phyloP scores from a whole-genome alignment of 2,113 vertebrate genomes.

The Carettochelys insculpta region DNA sequence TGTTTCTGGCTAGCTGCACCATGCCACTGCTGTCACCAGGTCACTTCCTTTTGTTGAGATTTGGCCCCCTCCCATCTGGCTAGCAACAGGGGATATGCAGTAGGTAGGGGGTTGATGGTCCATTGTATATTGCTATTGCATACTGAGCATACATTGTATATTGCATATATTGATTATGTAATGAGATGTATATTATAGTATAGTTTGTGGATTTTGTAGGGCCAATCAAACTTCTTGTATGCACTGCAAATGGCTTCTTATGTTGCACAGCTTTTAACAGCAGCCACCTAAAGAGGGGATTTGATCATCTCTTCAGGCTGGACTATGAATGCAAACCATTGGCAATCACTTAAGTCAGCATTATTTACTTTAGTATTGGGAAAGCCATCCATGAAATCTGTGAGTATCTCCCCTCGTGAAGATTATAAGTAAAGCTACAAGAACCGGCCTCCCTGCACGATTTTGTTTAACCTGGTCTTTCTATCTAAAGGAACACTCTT shows the following conservation, averaged over 20 bases:
- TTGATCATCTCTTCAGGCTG: background rate
- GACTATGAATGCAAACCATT: background rate
- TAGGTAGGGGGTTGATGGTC: background rate
- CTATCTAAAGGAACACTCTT: accelerated
- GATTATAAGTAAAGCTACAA: background rate
- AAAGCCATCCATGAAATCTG: background rate
- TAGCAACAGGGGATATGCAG: background rate
- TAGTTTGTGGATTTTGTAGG: background rate
- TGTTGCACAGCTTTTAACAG: background rate
- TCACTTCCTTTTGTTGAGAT: background rate
- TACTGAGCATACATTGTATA: too few relatives aligned
- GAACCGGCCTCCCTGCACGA: background rate
- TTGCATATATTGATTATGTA: too few relatives aligned
- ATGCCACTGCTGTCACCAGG: background rate
- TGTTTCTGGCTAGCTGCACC: too few relatives aligned
- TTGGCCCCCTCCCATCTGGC: background rate
- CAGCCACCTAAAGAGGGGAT: background rate
- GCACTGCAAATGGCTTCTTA: accelerated
- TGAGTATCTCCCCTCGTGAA: background rate
- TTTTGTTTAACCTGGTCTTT: background rate
- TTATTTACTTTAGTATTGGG: background rate
- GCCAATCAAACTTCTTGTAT: accelerated
- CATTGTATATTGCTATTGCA: too few relatives aligned
- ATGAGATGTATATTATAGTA: too few relatives aligned
- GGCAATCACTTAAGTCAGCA: background rate